Evolutionary conservation across 2,113 vertebrate species (phyloP), one percentile per base, ranked within the genome.

Genomic region (Heterocephalus glaber): DNA sequence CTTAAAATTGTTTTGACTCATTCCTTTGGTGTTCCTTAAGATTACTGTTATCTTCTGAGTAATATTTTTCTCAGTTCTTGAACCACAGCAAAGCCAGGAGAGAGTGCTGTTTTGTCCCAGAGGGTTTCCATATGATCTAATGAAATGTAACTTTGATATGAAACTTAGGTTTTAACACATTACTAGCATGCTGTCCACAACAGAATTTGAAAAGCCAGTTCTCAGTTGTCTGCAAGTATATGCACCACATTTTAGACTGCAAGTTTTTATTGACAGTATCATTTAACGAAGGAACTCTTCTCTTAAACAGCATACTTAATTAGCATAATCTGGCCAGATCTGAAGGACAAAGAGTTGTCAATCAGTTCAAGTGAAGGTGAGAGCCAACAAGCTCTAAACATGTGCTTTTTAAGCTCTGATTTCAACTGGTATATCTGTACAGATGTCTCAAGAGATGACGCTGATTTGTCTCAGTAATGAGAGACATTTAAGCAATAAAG

Each of bases 11-110:
- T 86, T 80, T 77, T 79, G 24, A 84, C 26, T 47, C 49, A 30
- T 95, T 63, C 28, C 54, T 93, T 96, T 96, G 38, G 17, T 81
- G 17, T 88, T 87, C 7, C 22, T 81, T 88, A n/a, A 68, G 20
- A 7, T 90, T 65, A 76, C 6, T n/a, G 4, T 94, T 90, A 70
- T 61, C 56, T 63, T 95, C 41, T 90, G 33, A 35, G 33, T 17
- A 89, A 3, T 89, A 89, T 84, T 30, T 95, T 56, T 41, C 54
- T 72, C 72, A 90, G 26, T 49, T 79, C 38, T 61, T 84, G 7
- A 83, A 47, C 60, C 17, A 49, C 89, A 84, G 4, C 44, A 60
- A 90, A 92, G 44, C 61, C 33, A 81, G 13, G 86, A 49, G 89
- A 84, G 38, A 56, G 19, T 79, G 89, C 41, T 33, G 2, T 41